Conservation (phyloP, 2,113 vertebrate species). For the Pelusios castaneus region DNA sequence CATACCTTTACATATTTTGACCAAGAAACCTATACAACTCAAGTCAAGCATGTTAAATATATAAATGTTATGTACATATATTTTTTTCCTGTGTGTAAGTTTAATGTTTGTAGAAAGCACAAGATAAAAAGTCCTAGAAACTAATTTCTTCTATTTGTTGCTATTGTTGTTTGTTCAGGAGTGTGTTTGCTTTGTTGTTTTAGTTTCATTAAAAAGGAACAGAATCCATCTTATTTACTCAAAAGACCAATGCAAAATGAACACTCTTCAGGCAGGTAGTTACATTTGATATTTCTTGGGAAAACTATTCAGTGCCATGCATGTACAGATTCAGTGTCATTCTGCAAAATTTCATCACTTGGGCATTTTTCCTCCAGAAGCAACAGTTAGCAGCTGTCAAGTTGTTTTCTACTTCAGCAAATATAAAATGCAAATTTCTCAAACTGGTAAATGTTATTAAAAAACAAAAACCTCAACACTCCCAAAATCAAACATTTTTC, state of each 20-base stretch:
- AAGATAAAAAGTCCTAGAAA: background rate
- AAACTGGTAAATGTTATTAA: background rate
- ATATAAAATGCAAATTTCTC: background rate
- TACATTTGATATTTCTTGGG: background rate
- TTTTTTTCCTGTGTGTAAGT: background rate
- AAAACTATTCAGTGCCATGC: background rate
- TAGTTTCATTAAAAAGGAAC: background rate
- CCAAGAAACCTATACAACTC: background rate
- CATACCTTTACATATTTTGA: background rate
- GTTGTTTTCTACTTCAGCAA: background rate
- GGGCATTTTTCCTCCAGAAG: background rate
- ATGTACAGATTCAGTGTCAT: accelerated
- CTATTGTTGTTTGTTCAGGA: too few species aligned
- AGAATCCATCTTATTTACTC: background rate
- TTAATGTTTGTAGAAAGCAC: background rate
- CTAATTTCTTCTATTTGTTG: accelerated
- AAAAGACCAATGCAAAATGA: background rate
- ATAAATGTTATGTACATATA: accelerated
- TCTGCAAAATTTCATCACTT: background rate
- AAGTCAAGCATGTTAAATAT: background rate
- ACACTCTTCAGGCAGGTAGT: background rate
- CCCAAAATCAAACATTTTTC: background rate
- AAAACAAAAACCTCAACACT: background rate
- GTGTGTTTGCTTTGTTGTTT: background rate
- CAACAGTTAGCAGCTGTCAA: accelerated